Base-by-base conservation (phyloP, 2,113 vertebrate species). In the Mesembrinibis cayennensis region DNA sequence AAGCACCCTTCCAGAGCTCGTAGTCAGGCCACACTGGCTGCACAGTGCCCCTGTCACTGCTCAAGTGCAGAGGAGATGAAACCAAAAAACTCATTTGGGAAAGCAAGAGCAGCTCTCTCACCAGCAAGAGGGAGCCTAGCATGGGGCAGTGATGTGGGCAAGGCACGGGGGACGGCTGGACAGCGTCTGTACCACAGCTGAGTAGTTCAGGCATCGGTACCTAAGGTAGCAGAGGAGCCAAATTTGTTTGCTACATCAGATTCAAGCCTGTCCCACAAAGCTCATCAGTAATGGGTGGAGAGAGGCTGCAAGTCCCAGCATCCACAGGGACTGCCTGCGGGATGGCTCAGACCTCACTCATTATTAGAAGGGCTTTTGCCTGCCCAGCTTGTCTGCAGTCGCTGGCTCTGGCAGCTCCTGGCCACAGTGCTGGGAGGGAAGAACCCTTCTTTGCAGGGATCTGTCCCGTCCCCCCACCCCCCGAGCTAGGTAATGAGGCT, bases 1-100 rank as follows among this genome's bases (percentile, higher is more conserved):
- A 91, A 83, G 53, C 71, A 95, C 25, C 62, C 70, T 70, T 91
- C 82, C 87, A 95, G 96, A 90, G 74, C 82, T 93, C 62, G 19
- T 4, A 62, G n/a, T 61, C 88, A 92, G 55, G 27, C 50, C 44
- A 73, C 13, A 3, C 21, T 36, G 53, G 63, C 50, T 73, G 45
- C 58, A 91, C 22, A 38, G 50, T 29, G 32, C 11, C 29, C 26
- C 30, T 5, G 6, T 40, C 50, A 36, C 66, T 63, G 29, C 23
- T 53, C 55, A 96, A 29, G 29, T 10, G 36, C 32, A 34, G 88
- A 81, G 50, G 32, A 17, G 23, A 80, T 27, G 67, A 73, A 95
- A 72, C 53, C 5, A 29, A 80, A 85, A 79, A 29, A 15, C 2
- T 16, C 5, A 50, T 53, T 19, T 66, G 52, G 59, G 63, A 84